A percentile compares a stretch with the other conserved stretches of the same genome.
These are phyloP conservation scores for Yponomeuta sedellus DNA, from an alignment of 2,888 invertebrate species.

Conservation along the genomic window DNA sequence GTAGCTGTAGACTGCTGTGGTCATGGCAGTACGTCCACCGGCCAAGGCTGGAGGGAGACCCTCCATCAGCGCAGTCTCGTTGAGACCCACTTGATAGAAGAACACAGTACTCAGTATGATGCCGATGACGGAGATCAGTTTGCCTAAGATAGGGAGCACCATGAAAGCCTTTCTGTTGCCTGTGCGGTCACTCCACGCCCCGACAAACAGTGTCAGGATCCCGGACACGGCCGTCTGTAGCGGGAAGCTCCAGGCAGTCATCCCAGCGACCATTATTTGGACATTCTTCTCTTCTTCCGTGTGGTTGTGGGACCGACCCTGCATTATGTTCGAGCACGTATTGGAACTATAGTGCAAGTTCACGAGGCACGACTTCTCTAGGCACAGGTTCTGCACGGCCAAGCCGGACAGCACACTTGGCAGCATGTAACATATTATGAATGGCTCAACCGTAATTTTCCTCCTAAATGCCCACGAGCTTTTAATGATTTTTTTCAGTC, in stretches of 20 bases:
- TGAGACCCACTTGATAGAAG: constrained; percentile 72
- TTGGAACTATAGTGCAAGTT: constrained; percentile 70
- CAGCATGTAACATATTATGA: constrained; percentile 79
- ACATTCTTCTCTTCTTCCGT: constrained; percentile 63
- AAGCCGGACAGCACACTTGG: constrained; percentile 81
- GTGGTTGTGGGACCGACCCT: constrained; percentile 55
- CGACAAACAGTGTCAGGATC: constrained; percentile 74
- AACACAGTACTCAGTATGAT: constrained; percentile 76
- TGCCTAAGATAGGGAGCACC: constrained; percentile 76
- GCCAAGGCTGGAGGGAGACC: constrained; percentile 77
- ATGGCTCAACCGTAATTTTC: constrained; percentile 80
- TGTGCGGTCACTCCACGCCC: constrained; percentile 80
- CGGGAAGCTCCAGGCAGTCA: constrained; percentile 77
- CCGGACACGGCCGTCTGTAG: constrained; percentile 76
- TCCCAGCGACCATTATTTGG: constrained; percentile 72
- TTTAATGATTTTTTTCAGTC: constrained; percentile 57
- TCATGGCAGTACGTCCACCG: constrained; percentile 78
- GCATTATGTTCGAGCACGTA: constrained; percentile 72
- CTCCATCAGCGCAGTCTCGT: constrained; percentile 74
- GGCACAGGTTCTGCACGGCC: constrained; percentile 72
- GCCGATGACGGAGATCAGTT: constrained; percentile 71
- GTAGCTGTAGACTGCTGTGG: constrained; percentile 79
- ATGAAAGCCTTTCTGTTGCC: constrained; percentile 77
- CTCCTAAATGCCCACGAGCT: constrained; percentile 58
- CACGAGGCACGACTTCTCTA: constrained; percentile 77